Conservation (phyloP, 2,113 vertebrate genomes). For the Bambusicola thoracicus region DNA sequence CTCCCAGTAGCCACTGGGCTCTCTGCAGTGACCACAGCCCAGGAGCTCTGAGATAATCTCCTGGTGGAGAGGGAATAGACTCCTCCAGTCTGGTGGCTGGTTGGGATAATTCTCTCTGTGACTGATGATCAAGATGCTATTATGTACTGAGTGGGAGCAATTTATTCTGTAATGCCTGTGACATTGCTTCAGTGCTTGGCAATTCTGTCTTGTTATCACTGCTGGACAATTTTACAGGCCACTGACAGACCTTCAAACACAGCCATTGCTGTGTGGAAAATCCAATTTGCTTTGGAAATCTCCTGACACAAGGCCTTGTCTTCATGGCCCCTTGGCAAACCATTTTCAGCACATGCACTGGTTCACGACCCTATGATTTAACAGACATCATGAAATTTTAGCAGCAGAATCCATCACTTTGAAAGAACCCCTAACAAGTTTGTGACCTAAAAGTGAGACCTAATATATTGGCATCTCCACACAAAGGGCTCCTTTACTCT, state of each 20-base stretch:
- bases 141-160: neutral
- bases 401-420: constrained; percentile 69
- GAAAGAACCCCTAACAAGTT: constrained; percentile 63
- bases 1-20: neutral
- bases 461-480: neutral
- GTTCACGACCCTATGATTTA: constrained; percentile 68
- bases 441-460: constrained; percentile 68
- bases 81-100: neutral
- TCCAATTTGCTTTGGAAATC: constrained; percentile 60
- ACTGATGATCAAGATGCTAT: constrained; percentile 14
- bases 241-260: constrained; percentile 55
- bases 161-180: neutral
- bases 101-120: constrained; percentile 34
- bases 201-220: constrained; percentile 32
- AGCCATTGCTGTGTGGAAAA: constrained; percentile 57
- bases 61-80: neutral
- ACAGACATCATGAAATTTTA: constrained; percentile 70
- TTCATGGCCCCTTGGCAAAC: constrained; percentile 48
- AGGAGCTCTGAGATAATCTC: neutral
- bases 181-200: constrained; percentile 25
- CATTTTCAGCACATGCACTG: constrained; percentile 46
- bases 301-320: constrained; percentile 64
- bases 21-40: neutral
- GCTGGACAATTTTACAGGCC: constrained; percentile 60
- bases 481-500: constrained; percentile 67